Evolutionary conservation across 2,113 vertebrate species (phyloP).

Genomic region (Larimichthys crocea): DNA sequence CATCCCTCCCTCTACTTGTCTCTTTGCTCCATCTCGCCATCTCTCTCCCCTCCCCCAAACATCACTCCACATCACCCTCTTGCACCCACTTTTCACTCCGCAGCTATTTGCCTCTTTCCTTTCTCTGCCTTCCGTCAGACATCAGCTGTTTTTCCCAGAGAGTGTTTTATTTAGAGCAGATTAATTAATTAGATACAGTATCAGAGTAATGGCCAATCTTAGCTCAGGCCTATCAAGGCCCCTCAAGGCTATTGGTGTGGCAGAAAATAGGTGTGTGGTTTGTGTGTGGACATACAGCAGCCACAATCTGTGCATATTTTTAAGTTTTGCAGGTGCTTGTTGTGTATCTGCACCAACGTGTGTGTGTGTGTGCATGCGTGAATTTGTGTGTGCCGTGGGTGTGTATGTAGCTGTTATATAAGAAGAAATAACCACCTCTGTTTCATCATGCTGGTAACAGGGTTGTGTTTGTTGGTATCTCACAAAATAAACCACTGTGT

Average conservation of each 20-base stretch:
- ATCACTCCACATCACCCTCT: constrained; percentile 9
- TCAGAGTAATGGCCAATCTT: constrained; percentile 49
- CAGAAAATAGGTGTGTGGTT: constrained; percentile 12
- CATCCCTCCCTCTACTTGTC: constrained; percentile 6
- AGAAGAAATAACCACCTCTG: constrained; percentile 29
- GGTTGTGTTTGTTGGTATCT: constrained; percentile 57
- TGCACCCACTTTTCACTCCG: constrained; percentile 18
- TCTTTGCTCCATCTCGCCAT: constrained; percentile 7
- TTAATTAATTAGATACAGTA: constrained; percentile 74
- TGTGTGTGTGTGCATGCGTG: constrained; percentile 2
- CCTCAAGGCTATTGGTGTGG: constrained; percentile 42
- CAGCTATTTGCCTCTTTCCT: constrained; percentile 8
- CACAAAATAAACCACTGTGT: constrained; percentile 39
- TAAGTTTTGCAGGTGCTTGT: constrained; percentile 33
- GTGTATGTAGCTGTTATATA: constrained; percentile 23
- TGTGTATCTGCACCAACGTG: constrained; percentile 33
- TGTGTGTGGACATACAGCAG: constrained; percentile 21
- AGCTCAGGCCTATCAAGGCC: constrained; percentile 44
- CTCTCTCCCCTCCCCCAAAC: constrained; percentile 13
- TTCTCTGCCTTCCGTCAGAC: constrained; percentile 19
- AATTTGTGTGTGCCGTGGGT: constrained; percentile 25
- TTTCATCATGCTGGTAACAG: constrained; percentile 37
- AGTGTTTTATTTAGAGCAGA: constrained; percentile 69
- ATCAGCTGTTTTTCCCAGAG: constrained; percentile 54
- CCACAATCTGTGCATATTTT: constrained; percentile 29